phyloP scores from a whole-genome alignment of 2,113 vertebrate species.

The Pyrgilauda ruficollis region DNA sequence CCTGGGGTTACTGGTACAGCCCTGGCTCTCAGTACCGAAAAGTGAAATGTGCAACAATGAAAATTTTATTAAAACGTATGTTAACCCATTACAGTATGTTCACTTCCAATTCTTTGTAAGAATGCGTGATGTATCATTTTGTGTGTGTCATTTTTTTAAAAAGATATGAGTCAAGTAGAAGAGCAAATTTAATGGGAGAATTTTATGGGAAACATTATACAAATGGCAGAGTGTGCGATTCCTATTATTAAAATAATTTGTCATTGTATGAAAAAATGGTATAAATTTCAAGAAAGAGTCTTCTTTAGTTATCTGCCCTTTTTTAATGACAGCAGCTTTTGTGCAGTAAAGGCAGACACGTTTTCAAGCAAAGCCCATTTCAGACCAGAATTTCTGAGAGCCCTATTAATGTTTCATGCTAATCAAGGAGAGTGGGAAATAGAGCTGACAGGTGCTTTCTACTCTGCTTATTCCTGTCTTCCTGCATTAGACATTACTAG shows the following conservation, averaged over 20 bases:
- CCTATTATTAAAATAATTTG: slow-evolving; percentile 86
- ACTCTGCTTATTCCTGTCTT: slow-evolving; percentile 97
- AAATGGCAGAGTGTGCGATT: slow-evolving; percentile 76
- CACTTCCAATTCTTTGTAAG: slow-evolving; percentile 80
- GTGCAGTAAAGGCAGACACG: slow-evolving; percentile 76
- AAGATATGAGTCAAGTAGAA: slow-evolving; percentile 79
- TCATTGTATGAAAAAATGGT: slow-evolving; percentile 79
- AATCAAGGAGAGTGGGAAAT: slow-evolving; percentile 91
- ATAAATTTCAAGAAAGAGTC: slow-evolving; percentile 77
- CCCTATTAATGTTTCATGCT: slow-evolving; percentile 99
- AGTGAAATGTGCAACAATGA: slow-evolving; percentile 79
- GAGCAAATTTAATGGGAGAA: slow-evolving; percentile 76
- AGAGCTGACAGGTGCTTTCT: slow-evolving; percentile 98
- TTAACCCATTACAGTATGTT: slow-evolving; percentile 82
- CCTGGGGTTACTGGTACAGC: slow-evolving; percentile 77
- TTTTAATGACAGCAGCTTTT: slow-evolving; percentile 77
- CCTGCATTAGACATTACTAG: slow-evolving; percentile 87
- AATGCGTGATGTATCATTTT: slow-evolving; percentile 80
- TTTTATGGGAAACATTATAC: slow-evolving; percentile 83
- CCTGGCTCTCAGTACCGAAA: slow-evolving; percentile 72
- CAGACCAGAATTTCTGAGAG: slow-evolving; percentile 86
- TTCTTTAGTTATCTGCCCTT: slow-evolving; percentile 77
- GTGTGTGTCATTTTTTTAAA: slow-evolving; percentile 75
- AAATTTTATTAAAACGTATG: slow-evolving; percentile 81
- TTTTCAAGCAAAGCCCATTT: slow-evolving; percentile 82